These are phyloP conservation scores for Probaryconus sp. DNA, from an alignment of 1,140 invertebrate species.

Conservation along the genomic window DNA sequence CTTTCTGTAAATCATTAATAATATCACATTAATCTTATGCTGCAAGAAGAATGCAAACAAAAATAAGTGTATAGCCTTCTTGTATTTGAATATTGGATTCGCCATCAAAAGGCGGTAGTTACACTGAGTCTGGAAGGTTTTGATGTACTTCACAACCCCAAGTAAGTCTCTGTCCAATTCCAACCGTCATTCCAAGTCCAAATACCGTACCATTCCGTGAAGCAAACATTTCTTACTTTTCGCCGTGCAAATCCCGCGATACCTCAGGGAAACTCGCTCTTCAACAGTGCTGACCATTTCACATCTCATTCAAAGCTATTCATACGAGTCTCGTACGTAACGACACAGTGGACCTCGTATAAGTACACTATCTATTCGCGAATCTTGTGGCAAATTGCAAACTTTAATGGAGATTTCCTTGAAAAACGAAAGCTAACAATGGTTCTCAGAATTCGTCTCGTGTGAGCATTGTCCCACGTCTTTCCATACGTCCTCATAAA, in stretches of 20 bases:
- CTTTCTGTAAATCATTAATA: too few species aligned
- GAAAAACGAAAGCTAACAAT: slow-evolving; percentile 22
- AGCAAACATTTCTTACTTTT: slow-evolving; percentile 76
- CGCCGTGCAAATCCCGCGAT: slow-evolving; percentile 68
- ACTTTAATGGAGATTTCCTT: slow-evolving; percentile 25
- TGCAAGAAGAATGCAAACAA: background rate
- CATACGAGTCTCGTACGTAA: slow-evolving; percentile 58
- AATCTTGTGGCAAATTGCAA: slow-evolving; percentile 39
- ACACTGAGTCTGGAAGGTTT: slow-evolving; percentile 22
- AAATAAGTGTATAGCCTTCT: background rate
- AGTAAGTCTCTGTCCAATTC: slow-evolving; percentile 72
- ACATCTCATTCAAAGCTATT: slow-evolving; percentile 72
- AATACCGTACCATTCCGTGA: slow-evolving; percentile 73
- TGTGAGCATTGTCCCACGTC: too few species aligned
- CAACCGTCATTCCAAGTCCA: slow-evolving; percentile 76
- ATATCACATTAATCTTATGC: too few species aligned
- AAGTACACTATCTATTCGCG: slow-evolving; percentile 33
- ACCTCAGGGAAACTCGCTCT: slow-evolving; percentile 64
- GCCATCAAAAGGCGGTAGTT: slow-evolving; percentile 42
- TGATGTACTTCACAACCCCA: slow-evolving; percentile 32
- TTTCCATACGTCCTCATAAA: too few species aligned
- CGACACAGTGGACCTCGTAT: slow-evolving; percentile 33
- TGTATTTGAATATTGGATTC: slow-evolving; percentile 53
- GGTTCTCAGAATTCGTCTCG: too few species aligned
- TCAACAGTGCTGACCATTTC: slow-evolving; percentile 75